phyloP scores from a whole-genome alignment of 2,888 invertebrate genomes.

The Drosophila ezoana region DNA sequence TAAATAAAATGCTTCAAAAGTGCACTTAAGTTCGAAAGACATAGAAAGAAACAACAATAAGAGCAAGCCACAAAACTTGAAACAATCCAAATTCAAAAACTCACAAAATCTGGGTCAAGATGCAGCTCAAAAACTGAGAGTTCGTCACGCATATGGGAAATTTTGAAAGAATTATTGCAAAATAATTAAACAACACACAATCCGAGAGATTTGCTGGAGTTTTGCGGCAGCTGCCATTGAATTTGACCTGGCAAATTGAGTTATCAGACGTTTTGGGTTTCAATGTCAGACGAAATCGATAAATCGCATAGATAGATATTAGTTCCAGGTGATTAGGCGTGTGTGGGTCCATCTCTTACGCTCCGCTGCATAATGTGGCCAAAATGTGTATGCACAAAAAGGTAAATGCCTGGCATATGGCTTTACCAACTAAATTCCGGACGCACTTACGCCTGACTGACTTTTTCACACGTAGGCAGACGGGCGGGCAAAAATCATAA shows the following conservation, averaged over 20 bases:
- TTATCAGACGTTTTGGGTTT: constrained; percentile 46
- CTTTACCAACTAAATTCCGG: constrained; percentile 33
- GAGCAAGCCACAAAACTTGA: constrained; percentile 20
- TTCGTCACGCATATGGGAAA: constrained; percentile 19
- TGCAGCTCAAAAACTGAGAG: constrained; percentile 11
- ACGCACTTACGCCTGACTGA: constrained; percentile 76
- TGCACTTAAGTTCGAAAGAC: constrained; percentile 75
- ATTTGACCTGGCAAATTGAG: constrained; percentile 32
- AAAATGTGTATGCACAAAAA: constrained; percentile 51
- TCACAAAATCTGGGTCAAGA: constrained; percentile 51
- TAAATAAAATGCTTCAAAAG: constrained; percentile 78
- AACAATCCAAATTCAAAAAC: constrained; percentile 26
- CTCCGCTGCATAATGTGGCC: constrained; percentile 60
- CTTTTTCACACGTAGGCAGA: constrained; percentile 71
- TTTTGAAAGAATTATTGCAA: too few relatives aligned
- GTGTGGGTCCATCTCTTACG: constrained; percentile 74
- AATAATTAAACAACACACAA: too few relatives aligned
- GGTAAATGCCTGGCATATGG: constrained; percentile 47
- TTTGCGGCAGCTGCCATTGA: constrained; percentile 1
- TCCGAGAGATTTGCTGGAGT: neutral
- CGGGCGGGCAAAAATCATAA: constrained; percentile 62
- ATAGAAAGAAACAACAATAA: constrained; percentile 13
- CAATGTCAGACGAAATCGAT: constrained; percentile 79
- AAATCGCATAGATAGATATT: constrained; percentile 70
- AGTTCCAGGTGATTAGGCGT: constrained; percentile 78